Percentiles rank a stretch among this genome's conserved stretches.
Conservation (phyloP, 2,797 vertebrate species). For the Nannoperca obscura region DNA sequence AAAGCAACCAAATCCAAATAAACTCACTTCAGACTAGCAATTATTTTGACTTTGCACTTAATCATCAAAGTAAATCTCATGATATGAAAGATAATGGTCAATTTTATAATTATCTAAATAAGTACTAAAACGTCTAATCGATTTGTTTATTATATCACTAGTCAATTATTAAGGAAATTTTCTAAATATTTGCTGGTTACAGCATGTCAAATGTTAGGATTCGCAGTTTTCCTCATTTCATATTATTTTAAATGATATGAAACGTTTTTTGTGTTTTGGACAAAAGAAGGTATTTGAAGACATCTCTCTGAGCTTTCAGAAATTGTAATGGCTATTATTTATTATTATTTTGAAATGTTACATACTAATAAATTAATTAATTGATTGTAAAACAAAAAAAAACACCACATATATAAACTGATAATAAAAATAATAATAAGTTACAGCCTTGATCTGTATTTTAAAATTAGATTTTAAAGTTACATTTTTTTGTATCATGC, state of each 20-base stretch:
- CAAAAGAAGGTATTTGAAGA: background rate
- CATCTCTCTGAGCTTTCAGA: background rate
- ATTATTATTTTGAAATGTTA: background rate
- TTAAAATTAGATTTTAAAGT: background rate
- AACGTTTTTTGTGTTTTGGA: background rate
- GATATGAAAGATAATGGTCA: background rate
- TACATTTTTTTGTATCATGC: background rate
- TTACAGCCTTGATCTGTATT: background rate
- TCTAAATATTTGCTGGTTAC: background rate
- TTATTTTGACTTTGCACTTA: background rate
- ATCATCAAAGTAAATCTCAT: background rate
- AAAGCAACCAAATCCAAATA: conserved; percentile 10
- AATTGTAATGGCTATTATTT: background rate
- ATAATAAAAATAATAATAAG: background rate
- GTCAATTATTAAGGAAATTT: background rate
- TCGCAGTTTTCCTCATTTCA: background rate
- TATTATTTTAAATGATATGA: background rate
- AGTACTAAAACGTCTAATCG: background rate
- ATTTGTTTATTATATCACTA: background rate
- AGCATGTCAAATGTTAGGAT: background rate
- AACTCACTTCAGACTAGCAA: background rate
- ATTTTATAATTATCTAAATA: background rate
- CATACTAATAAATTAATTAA: no score
- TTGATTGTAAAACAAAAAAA: background rate
- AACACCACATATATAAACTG: background rate